Evolutionary conservation across 2,113 vertebrate species (phyloP), one percentile per base, ranked within the genome.

Genomic region (Sander vitreus): DNA sequence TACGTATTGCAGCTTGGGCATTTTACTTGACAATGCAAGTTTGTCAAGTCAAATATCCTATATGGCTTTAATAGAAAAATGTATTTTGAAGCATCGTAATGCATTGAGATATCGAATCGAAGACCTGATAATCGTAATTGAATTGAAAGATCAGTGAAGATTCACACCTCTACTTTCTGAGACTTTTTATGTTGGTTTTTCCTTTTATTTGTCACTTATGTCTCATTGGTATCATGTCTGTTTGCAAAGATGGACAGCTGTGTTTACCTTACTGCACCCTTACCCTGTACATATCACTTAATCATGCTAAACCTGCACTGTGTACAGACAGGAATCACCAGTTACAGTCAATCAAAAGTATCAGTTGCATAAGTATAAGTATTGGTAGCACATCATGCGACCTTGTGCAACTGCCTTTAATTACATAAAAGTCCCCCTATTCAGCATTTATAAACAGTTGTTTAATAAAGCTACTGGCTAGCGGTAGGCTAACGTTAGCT

Each of bases 191-290:
- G 36, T 55, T 55, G 54, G 1, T 33, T 60, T 50, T 72, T 25
- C 12, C n/a, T 33, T 70, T 47, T 58, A 50, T 72, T 43, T 51
- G 47, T 55, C 77, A 48, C 10, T 36, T 25, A 48, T 66, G 47
- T 62, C n/a, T 19, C 43, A 69, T 13, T 53, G 58, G 53, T 55
- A 2, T 55, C 45, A 23, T 55, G 43, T 63, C 53, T 65, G 50
- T 84, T 81, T 84, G 57, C 68, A 55, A 65, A 78, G 74, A 65
- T 75, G 70, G 84, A 79, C 33, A 59, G 45, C 55, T 23, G 50
- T 60, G 59, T 79, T 75, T 75, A 73, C 66, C 43, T 58, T 18
- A 58, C 33, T 68, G 51, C 64, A 48, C 25, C 5, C 25, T 58
- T 43, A 58, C 14, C 18, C 51, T 70, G 59, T 51, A 43, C 50